Base-by-base conservation (phyloP, 2,113 vertebrate genomes). In the Heterotis niloticus region DNA sequence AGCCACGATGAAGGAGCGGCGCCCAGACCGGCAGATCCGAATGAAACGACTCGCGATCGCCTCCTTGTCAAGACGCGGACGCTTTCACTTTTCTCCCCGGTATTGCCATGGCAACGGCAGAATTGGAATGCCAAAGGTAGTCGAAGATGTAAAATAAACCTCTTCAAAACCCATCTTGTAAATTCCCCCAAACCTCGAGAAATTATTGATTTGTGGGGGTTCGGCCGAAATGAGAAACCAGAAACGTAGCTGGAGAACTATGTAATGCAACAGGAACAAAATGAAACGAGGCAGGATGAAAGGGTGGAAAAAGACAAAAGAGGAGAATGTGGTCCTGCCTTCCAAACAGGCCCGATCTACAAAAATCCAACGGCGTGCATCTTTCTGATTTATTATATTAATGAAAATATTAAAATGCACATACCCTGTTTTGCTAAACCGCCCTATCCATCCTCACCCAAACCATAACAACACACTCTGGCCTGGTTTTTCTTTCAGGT, bases 61-160 rank as follows among this genome's bases (percentile, higher is more conserved):
- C 60, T 65, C 62, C 60, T n/a, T 34, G 34, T 65, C 75, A 65
- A 52, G 60, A 65, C 62, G 65, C 52, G 60, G 34, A 23, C 24
- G 64, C 62, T 69, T 14, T 85, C 68, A 80, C 64, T 75, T 79
- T 77, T 69, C 28, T 28, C 75, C 34, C 59, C 74, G 52, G 51
- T 69, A 82, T 85, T 82, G 69, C 82, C 84, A 85, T 85, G 81
- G 82, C 80, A 83, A 83, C 82, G 62, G 79, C 66, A 78, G 75
- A 66, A 79, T 78, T 74, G 64, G 11, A 77, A 74, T 79, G 78
- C 71, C 64, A 26, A 83, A 78, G 72, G 57, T 78, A 79, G 57
- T 74, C 54, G 75, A 75, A 78, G 70, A 79, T 80, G 72, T 78
- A 26, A 82, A 82, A 23, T 9, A 65, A 76, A 67, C 74, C 12